Conservation (phyloP, 2,888 invertebrate species). For the Neoscelio sp. region DNA sequence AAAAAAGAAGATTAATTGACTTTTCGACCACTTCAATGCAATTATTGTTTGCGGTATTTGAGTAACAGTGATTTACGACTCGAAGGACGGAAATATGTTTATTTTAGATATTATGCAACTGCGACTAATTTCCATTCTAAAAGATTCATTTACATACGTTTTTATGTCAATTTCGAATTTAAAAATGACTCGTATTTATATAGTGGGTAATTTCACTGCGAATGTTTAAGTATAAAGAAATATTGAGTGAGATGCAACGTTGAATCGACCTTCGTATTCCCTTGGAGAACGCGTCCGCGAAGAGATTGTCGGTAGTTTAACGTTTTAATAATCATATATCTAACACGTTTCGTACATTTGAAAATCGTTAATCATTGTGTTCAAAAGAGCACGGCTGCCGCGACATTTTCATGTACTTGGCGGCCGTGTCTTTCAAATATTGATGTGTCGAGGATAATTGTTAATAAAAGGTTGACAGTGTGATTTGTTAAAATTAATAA, state of each 20-base stretch:
- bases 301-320: not conserved
- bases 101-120: not conserved
- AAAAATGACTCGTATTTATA: no score
- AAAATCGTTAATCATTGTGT: conserved; percentile 45
- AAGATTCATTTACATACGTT: no score
- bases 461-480: not conserved
- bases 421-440: conserved; percentile 23
- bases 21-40: conserved; percentile 13
- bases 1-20: conserved; percentile 30
- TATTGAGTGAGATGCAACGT: no score
- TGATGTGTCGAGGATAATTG: not conserved
- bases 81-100: conserved; percentile 5
- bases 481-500: not conserved
- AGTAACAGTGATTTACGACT: conserved; percentile 2
- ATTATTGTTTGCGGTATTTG: conserved; percentile 8
- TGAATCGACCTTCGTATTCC: no score
- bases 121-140: not conserved
- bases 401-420: conserved; percentile 29
- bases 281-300: no score
- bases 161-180: no score
- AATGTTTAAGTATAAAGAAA: no score
- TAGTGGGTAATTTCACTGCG: no score
- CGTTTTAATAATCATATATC: conserved; percentile 38
- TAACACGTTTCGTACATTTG: conserved; percentile 43
- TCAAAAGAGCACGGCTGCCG: conserved; percentile 42